phyloP scores from a whole-genome alignment of 2,888 invertebrate genomes.

The Pachycephus smyrnensis region DNA sequence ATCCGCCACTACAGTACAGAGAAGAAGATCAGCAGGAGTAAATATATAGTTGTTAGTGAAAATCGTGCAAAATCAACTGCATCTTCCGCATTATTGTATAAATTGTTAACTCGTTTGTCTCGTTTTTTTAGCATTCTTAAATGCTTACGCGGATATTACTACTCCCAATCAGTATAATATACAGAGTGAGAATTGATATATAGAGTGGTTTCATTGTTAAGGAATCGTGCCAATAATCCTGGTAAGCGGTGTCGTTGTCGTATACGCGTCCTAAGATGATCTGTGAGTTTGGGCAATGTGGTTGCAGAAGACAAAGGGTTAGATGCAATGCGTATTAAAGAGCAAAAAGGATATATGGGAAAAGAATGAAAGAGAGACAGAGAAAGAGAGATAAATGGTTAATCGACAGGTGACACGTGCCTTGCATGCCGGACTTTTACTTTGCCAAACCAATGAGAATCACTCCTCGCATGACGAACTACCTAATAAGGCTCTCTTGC shows the following conservation, averaged over 20 bases:
- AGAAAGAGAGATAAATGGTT: not conserved
- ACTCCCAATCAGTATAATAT: not conserved
- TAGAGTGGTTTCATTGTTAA: not conserved
- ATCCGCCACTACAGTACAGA: not conserved
- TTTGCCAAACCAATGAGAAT: not conserved
- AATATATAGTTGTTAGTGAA: not conserved
- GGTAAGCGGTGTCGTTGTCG: not conserved
- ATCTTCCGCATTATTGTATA: not conserved
- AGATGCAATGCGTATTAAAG: not conserved
- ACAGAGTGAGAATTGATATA: not conserved
- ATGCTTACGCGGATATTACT: not conserved
- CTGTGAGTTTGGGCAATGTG: not conserved
- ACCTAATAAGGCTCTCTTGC: not conserved
- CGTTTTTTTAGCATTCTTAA: not conserved
- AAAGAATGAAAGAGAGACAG: not conserved
- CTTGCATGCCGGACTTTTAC: not conserved
- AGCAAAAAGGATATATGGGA: not conserved
- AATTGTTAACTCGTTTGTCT: not conserved
- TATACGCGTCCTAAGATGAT: not conserved
- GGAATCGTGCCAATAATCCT: not conserved
- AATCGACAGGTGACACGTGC: not conserved
- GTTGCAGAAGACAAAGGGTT: not conserved
- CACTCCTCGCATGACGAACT: not conserved
- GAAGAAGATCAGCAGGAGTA: not conserved
- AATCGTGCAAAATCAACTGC: not conserved